Evolutionary conservation across 2,797 vertebrate species (phyloP).

Genomic region (Anguilla marmorata): DNA sequence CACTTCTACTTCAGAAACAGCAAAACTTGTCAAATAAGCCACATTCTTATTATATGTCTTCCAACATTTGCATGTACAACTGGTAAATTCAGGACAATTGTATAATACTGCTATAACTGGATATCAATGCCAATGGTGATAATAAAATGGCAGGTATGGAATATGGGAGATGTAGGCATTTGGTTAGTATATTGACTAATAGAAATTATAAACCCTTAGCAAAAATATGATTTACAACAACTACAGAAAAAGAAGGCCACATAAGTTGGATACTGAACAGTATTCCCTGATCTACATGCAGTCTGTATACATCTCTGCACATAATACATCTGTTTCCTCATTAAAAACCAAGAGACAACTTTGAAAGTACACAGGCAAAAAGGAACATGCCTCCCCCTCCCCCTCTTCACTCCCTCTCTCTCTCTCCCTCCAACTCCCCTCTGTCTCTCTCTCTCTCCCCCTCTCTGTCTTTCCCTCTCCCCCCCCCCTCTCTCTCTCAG

Average conservation of each 20-base stretch:
- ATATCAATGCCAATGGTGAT: not conserved
- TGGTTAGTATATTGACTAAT: conserved; percentile 19
- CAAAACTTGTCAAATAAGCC: conserved; percentile 45
- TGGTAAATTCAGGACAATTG: conserved; percentile 20
- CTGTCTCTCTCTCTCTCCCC: not conserved
- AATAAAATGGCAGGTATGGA: not conserved
- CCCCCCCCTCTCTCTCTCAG: conserved; percentile 19
- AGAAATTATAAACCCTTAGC: conserved; percentile 20
- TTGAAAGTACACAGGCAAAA: not conserved
- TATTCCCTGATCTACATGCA: not conserved
- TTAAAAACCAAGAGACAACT: not conserved
- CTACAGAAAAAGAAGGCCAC: not conserved
- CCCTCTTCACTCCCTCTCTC: not conserved
- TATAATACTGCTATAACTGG: conserved; percentile 2
- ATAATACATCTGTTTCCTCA: not conserved
- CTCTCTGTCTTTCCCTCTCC: not conserved
- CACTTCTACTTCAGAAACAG: conserved; percentile 52
- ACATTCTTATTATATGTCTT: conserved; percentile 37
- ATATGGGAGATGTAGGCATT: not conserved
- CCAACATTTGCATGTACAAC: conserved; percentile 44
- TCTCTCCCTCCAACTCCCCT: not conserved
- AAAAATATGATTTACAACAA: conserved; percentile 20
- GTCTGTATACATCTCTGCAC: not conserved
- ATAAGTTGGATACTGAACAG: not conserved
- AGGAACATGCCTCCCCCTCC: not conserved